Conservation (phyloP, 2,797 vertebrate species). For the Oreochromis mossambicus region DNA sequence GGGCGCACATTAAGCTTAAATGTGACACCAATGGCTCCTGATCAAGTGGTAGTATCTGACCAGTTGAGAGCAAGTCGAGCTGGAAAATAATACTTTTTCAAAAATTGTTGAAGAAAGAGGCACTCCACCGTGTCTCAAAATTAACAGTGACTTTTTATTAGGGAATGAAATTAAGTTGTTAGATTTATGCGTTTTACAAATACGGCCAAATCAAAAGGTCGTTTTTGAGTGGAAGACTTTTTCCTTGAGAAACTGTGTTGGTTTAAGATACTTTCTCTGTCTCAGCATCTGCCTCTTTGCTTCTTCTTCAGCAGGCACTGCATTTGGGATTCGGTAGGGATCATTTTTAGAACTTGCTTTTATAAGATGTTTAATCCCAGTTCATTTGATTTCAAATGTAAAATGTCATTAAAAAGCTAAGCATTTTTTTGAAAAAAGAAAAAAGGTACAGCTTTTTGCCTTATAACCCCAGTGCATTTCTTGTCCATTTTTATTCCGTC, state of each 20-base stretch:
- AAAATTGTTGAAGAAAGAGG: background rate
- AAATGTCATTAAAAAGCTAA: background rate
- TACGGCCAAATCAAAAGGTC: background rate
- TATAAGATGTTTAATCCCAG: background rate
- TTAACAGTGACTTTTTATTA: background rate
- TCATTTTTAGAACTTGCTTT: background rate
- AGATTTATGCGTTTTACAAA: background rate
- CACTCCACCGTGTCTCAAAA: background rate
- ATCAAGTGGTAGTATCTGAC: background rate
- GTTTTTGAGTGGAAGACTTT: background rate
- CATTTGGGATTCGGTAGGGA: background rate
- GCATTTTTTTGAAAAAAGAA: rapidly evolving
- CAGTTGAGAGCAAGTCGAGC: background rate
- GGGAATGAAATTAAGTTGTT: background rate
- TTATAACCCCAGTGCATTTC: background rate
- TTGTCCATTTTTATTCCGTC: background rate
- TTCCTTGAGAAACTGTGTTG: background rate
- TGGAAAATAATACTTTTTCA: background rate
- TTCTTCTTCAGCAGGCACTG: conserved; percentile 16
- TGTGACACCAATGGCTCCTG: background rate
- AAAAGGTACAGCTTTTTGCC: background rate
- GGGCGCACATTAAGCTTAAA: background rate
- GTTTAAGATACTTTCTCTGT: background rate
- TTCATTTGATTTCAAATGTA: background rate
- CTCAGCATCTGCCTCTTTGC: background rate